Evolutionary conservation across 2,113 vertebrate genomes (phyloP), one percentile per base, ranked within the genome.

Genomic region (Oreochromis spilurus): DNA sequence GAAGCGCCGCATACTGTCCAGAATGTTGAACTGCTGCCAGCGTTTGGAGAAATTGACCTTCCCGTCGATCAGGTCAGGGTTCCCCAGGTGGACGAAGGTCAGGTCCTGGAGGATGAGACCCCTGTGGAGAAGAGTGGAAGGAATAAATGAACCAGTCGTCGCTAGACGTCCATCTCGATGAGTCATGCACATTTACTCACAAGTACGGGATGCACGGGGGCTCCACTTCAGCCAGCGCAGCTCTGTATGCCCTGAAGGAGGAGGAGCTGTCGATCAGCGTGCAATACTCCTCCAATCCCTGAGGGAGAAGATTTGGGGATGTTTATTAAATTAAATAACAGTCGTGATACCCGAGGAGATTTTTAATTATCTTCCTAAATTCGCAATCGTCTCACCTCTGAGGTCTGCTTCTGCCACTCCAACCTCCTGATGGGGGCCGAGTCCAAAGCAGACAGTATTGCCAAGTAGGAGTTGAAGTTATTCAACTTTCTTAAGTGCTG

Each of bases 331-430:
- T 29, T 19, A 50, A 50, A 48, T 29, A 19, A 77, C 26, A 50
- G 43, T 1, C 19, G 10, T 50, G 43, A 77, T 50, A 77, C 70
- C 26, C 0, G 9, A 77, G 70, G 70, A 75, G 4, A 75, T 38
- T 29, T 50, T 29, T 3, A n/a, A 21, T 48, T 50, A 45, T 58
- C 6, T 14, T 17, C 26, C 40, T 14, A 57, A 45, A 48, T 14
- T 34, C 1, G 2, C 9, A 2, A 4, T 34, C 3, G 5, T 38
- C 60, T 95, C 89, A 99, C 99, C 98, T 99, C 99, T 9, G 99
- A 99, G n/a, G 99, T 99, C 94, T 99, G 99, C 67, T 99, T 99
- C 96, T 99, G 99, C 99, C 99, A 99, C 93, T 99, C 99, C 78
- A 99, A 93, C 85, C 99, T 97, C 87, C 99, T 96, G 95, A 99